Conservation (phyloP, 2,888 invertebrate species). For the Anaspis maculata region DNA sequence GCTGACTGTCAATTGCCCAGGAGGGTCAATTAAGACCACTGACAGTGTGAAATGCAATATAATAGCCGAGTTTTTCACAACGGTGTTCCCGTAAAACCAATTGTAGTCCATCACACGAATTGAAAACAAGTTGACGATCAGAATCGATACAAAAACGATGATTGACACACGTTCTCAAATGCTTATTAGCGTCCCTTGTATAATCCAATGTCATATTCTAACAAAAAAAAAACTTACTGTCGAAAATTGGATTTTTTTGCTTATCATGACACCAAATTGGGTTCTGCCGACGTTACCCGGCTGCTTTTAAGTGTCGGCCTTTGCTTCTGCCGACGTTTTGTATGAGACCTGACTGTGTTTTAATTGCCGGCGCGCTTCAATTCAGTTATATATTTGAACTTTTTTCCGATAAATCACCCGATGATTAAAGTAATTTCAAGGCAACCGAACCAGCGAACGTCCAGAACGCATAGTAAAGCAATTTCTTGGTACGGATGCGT, state of each 20-base stretch:
- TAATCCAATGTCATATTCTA: constrained; percentile 17
- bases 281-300: constrained; percentile 18
- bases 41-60: constrained; percentile 17
- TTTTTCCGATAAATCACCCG: constrained; percentile 13
- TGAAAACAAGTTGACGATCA: constrained; percentile 17
- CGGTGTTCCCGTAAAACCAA: constrained; percentile 15
- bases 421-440: constrained; percentile 9
- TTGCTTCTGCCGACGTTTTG: constrained; percentile 17
- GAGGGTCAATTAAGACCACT: constrained; percentile 14
- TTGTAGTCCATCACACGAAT: constrained; percentile 13
- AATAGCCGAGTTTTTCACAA: constrained; percentile 16
- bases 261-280: constrained; percentile 20
- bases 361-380: constrained; percentile 9
- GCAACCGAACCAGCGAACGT: constrained; percentile 1
- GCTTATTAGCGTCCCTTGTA: constrained; percentile 17
- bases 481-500: constrained; percentile 39
- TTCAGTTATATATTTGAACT: constrained; percentile 5
- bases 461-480: constrained; percentile 31
- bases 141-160: constrained; percentile 16
- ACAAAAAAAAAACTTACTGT: constrained; percentile 19
- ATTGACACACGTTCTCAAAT: constrained; percentile 17
- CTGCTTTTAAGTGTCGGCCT: constrained; percentile 16
- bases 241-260: constrained; percentile 22
- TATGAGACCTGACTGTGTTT: constrained; percentile 6
- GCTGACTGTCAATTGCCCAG: constrained; percentile 13